Percentiles rank a stretch among this genome's conserved stretches.
These are phyloP conservation scores for Serrognathus titanus DNA, from an alignment of 2,888 invertebrate species.

Conservation along the genomic window DNA sequence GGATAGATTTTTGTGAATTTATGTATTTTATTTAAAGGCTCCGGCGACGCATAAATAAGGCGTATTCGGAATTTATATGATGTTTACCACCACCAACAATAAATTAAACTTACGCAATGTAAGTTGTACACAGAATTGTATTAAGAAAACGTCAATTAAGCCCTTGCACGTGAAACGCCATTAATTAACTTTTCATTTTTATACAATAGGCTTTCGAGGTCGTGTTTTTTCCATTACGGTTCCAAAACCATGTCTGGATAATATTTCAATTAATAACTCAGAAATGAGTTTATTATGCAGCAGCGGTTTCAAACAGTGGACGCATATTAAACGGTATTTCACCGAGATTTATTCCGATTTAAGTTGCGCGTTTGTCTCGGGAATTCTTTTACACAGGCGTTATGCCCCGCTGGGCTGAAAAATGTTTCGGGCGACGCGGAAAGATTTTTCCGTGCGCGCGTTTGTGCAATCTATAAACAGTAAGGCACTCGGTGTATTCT, in stretches of 20 bases:
- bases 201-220: constrained; percentile 9
- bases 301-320: not conserved
- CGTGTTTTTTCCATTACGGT: constrained; percentile 3
- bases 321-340: constrained; percentile 2
- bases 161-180: constrained; percentile 5
- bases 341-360: constrained; percentile 2
- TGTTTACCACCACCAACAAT: too few relatives aligned
- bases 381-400: constrained; percentile 2
- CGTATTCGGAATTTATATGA: too few relatives aligned
- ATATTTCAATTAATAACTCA: constrained; percentile 1
- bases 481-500: not conserved
- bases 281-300: constrained; percentile 3
- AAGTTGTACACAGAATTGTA: too few relatives aligned
- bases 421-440: not conserved
- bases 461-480: not conserved
- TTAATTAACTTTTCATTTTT: constrained; percentile 14
- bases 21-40: too few relatives aligned
- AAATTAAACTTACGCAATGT: too few relatives aligned
- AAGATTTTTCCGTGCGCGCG: not conserved
- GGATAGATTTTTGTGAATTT: too few relatives aligned
- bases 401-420: constrained; percentile 1
- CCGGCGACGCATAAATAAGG: too few relatives aligned
- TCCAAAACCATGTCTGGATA: not conserved
- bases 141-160: constrained; percentile 13
- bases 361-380: not conserved